phyloP scores from a whole-genome alignment of 2,113 vertebrate species.

The Halcyon malimbica region DNA sequence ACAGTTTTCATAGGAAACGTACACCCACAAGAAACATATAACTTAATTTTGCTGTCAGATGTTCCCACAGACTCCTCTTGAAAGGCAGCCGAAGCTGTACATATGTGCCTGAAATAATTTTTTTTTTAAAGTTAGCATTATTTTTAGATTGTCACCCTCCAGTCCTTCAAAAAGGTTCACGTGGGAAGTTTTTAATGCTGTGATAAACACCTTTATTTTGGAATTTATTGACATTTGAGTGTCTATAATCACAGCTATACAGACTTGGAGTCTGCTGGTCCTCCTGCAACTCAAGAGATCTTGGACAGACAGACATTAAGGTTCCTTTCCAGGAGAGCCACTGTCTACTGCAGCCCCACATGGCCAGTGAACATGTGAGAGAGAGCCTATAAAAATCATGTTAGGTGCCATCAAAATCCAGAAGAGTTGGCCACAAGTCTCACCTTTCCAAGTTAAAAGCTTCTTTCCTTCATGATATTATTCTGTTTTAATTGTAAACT shows the following conservation, averaged over 20 bases:
- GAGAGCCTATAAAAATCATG: neutral
- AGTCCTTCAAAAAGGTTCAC: conserved; percentile 10
- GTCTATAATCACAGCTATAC: neutral
- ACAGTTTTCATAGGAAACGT: neutral
- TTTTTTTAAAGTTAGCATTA: conserved; percentile 1
- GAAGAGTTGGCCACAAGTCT: neutral
- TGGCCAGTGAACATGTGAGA: neutral
- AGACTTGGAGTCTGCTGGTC: neutral
- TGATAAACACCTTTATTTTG: neutral
- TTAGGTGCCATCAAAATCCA: neutral
- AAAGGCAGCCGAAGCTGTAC: neutral
- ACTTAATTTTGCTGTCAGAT: conserved; percentile 62
- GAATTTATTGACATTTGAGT: neutral
- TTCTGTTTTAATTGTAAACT: neutral
- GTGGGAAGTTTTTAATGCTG: conserved; percentile 7
- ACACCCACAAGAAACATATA: conserved; percentile 58
- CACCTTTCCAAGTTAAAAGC: neutral
- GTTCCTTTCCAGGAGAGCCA: neutral
- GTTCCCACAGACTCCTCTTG: conserved; percentile 44
- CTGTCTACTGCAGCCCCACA: neutral
- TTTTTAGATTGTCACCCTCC: conserved; percentile 34
- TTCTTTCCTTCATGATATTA: neutral
- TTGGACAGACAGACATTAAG: neutral
- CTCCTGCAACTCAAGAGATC: neutral
- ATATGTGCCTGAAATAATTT: neutral